Evolutionary conservation across 1,140 invertebrate species (phyloP).

Genomic region (Drusus annulatus): DNA sequence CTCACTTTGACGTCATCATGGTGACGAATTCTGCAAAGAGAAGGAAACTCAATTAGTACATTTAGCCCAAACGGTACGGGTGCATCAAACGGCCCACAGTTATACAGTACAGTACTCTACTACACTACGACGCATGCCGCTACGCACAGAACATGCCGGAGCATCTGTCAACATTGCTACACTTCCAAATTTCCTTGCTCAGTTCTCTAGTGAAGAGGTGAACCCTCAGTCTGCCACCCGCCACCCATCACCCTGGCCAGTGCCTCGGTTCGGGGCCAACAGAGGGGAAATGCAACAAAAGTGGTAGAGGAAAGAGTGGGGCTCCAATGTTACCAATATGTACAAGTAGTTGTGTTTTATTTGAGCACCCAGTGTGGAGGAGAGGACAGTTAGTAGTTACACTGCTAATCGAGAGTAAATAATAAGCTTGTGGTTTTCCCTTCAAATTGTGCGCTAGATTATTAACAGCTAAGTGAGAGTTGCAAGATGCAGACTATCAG

Average conservation of each 20-base stretch:
- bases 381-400: too few relatives aligned
- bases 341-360: too few relatives aligned
- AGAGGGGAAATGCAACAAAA: too few relatives aligned
- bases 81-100: too few relatives aligned
- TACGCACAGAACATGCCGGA: slow-evolving; percentile 51
- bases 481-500: not conserved
- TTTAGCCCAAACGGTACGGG: too few relatives aligned
- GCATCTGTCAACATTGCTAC: slow-evolving; percentile 6
- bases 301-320: too few relatives aligned
- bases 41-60: slow-evolving; percentile 61
- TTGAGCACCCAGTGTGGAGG: too few relatives aligned
- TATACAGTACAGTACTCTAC: not conserved
- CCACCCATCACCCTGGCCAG: not conserved
- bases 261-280: too few relatives aligned
- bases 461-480: not conserved
- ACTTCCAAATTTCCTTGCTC: slow-evolving; percentile 58
- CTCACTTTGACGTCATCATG: slow-evolving; percentile 99
- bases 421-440: not conserved
- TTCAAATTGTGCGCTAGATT: slow-evolving; percentile 4
- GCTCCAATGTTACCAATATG: too few relatives aligned
- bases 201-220: not conserved
- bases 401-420: slow-evolving; percentile 16
- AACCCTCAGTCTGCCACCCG: too few relatives aligned
- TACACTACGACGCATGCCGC: not conserved
- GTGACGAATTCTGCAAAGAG: slow-evolving; percentile 95